A percentile compares a stretch with the other conserved stretches of the same genome.
Evolutionary conservation across 1,140 invertebrate genomes (phyloP).

Genomic region (Rhagoletis pomonella): DNA sequence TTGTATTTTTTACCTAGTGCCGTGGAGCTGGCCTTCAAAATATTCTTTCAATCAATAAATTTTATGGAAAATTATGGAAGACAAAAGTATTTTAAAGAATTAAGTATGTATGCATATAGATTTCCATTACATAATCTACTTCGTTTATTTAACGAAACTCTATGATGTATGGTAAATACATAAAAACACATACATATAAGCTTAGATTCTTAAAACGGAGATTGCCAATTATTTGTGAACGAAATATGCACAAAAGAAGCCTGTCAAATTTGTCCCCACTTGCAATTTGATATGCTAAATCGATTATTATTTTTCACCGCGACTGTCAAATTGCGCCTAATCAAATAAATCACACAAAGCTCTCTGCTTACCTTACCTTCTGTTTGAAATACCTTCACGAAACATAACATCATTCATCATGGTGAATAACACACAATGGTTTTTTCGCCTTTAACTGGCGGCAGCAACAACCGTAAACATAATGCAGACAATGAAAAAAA

Average conservation of each 20-base stretch:
- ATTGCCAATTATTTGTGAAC: background rate
- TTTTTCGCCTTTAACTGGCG: background rate
- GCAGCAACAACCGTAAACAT: background rate
- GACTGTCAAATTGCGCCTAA: conserved; percentile 22
- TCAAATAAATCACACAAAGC: conserved; percentile 48
- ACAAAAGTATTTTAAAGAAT: no score
- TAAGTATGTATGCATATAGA: no score
- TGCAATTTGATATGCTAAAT: conserved; percentile 48
- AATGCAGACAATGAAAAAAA: background rate
- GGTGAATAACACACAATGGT: background rate
- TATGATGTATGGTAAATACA: no score
- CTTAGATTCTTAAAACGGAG: background rate
- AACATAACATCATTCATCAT: conserved; percentile 20
- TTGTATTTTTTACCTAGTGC: no score
- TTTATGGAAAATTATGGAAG: no score
- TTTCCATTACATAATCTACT: no score
- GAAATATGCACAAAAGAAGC: background rate
- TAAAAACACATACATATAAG: no score
- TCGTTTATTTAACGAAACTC: no score
- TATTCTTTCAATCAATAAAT: no score
- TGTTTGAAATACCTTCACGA: conserved; percentile 3
- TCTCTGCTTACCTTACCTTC: background rate
- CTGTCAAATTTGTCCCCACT: conserved; percentile 51
- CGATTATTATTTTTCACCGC: conserved; percentile 46
- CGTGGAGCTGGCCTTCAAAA: no score